These are phyloP conservation scores for Drosophila barbarae DNA, from an alignment of 2,888 invertebrate species.

Conservation along the genomic window DNA sequence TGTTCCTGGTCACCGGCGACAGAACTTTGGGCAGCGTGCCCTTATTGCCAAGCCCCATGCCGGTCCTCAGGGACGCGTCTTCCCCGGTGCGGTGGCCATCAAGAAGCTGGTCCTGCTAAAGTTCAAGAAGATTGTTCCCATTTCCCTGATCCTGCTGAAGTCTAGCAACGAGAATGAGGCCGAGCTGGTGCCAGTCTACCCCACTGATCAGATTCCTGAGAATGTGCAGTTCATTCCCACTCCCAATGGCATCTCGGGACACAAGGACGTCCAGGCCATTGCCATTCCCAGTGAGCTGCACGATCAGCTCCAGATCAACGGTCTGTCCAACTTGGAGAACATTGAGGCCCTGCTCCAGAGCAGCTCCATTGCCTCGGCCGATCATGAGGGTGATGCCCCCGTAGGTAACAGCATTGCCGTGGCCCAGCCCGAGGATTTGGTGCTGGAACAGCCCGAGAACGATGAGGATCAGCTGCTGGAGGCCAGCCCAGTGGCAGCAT, in stretches of 20 bases:
- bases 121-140: conserved; percentile 76
- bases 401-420: conserved; percentile 60
- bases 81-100: conserved; percentile 73
- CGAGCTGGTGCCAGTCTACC: conserved; percentile 77
- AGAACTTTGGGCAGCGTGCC: conserved; percentile 52
- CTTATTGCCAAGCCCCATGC: conserved; percentile 56
- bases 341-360: conserved; percentile 67
- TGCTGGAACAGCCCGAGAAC: conserved; percentile 65
- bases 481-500: conserved; percentile 9
- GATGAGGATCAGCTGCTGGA: conserved; percentile 72
- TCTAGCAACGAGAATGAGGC: conserved; percentile 74
- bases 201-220: conserved; percentile 73
- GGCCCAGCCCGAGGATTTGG: conserved; percentile 69
- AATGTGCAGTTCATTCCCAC: conserved; percentile 76
- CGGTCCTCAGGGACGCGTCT: conserved; percentile 64
- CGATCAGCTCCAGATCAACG: conserved; percentile 70
- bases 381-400: conserved; percentile 30
- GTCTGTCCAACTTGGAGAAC: conserved; percentile 69
- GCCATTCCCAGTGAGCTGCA: conserved; percentile 76
- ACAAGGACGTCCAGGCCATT: conserved; percentile 76
- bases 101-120: conserved; percentile 77
- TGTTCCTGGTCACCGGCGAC: conserved; percentile 46
- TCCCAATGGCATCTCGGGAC: conserved; percentile 74
- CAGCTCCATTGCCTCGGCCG: conserved; percentile 55
- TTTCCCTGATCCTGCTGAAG: conserved; percentile 73